Conservation (phyloP, 2,797 vertebrate species). For the Eremophila alpestris region DNA sequence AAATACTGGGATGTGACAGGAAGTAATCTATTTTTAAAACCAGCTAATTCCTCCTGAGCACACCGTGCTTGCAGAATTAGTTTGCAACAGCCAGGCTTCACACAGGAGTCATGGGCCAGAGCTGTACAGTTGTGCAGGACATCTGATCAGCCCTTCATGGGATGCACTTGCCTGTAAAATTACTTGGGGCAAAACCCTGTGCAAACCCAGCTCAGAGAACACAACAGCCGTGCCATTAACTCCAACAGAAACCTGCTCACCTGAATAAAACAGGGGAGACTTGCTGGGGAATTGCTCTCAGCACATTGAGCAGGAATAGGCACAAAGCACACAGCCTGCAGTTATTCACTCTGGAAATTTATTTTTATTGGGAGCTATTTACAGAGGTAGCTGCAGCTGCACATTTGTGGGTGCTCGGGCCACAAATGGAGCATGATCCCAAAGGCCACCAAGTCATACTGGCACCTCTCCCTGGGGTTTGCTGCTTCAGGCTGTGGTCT, state of each 20-base stretch:
- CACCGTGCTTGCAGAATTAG: neutral
- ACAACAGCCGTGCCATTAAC: neutral
- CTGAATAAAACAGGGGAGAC: neutral
- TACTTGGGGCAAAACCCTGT: neutral
- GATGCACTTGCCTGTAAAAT: constrained; percentile 6
- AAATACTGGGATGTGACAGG: neutral
- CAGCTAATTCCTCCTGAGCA: constrained; percentile 24
- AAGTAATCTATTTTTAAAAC: constrained; percentile 38
- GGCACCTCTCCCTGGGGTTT: neutral
- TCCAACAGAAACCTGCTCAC: neutral
- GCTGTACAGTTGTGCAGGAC: neutral
- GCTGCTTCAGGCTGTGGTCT: neutral
- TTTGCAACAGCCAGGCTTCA: neutral
- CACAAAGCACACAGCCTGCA: neutral
- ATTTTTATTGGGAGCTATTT: constrained; percentile 47
- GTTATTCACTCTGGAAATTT: constrained; percentile 4
- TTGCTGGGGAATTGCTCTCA: neutral
- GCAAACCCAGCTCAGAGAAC: neutral
- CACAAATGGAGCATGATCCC: rapidly evolving
- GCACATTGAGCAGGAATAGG: neutral
- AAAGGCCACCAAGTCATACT: rapidly evolving
- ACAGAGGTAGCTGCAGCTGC: constrained; percentile 21
- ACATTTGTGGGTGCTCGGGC: neutral
- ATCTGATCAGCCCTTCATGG: rapidly evolving
- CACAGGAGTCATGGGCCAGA: neutral